These are phyloP conservation scores for Tinea pellionella DNA, from an alignment of 2,888 invertebrate genomes.

Conservation along the genomic window DNA sequence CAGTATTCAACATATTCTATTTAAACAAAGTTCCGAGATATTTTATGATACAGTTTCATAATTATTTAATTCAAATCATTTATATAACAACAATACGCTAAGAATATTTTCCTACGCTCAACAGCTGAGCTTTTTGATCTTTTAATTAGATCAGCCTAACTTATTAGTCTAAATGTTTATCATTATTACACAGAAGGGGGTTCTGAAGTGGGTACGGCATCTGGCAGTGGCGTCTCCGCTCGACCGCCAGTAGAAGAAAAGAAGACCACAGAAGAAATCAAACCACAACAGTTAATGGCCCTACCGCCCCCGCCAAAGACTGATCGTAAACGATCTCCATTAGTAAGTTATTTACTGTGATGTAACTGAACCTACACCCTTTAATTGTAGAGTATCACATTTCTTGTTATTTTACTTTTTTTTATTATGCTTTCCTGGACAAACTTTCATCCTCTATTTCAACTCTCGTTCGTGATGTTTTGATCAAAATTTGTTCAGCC, in stretches of 20 bases:
- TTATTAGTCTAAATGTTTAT: too few relatives aligned
- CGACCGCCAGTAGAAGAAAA: conserved; percentile 44
- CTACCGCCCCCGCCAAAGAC: conserved; percentile 61
- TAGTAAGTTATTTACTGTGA: conserved; percentile 27
- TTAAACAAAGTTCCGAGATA: not conserved
- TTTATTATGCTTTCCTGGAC: too few relatives aligned
- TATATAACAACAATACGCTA: too few relatives aligned
- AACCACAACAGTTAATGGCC: conserved; percentile 49
- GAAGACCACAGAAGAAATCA: conserved; percentile 31
- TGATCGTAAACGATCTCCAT: conserved; percentile 37
- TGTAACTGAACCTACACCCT: not conserved
- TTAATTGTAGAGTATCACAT: not conserved
- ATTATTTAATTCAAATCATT: too few relatives aligned
- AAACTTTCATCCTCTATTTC: too few relatives aligned
- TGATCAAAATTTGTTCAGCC: too few relatives aligned
- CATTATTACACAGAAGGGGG: conserved; percentile 32
- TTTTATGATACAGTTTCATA: too few relatives aligned
- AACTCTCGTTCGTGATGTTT: too few relatives aligned
- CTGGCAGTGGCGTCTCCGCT: conserved; percentile 38
- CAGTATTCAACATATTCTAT: not conserved
- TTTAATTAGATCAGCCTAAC: too few relatives aligned
- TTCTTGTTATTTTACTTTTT: too few relatives aligned
- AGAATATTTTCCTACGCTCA: too few relatives aligned
- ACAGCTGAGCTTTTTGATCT: too few relatives aligned
- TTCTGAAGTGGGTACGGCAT: conserved; percentile 50